Conservation (phyloP, 2,797 vertebrate species). For the Melanotaenia parkinsoni region DNA sequence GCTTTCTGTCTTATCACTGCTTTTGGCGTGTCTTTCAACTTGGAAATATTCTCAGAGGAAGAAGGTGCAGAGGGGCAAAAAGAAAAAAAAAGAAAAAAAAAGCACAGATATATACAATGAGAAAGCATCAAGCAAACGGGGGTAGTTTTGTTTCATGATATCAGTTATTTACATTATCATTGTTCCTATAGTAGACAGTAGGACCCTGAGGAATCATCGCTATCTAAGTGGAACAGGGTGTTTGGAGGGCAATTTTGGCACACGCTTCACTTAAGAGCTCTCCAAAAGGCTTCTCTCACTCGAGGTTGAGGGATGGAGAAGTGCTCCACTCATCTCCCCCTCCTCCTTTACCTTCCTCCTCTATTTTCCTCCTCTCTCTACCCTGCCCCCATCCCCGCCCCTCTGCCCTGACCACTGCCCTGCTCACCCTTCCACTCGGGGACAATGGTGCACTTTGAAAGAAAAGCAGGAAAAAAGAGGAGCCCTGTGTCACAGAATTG, state of each 20-base stretch:
- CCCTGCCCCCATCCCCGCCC: conserved; percentile 61
- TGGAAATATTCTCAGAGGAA: conserved; percentile 42
- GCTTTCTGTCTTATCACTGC: conserved; percentile 72
- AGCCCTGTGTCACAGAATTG: conserved; percentile 76
- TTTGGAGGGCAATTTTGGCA: conserved; percentile 67
- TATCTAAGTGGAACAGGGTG: conserved; percentile 46
- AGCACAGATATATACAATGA: too few species aligned
- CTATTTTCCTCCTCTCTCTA: conserved; percentile 43
- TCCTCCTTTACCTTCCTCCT: conserved; percentile 39
- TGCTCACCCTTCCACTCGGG: conserved; percentile 64
- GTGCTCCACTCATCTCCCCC: conserved; percentile 71
- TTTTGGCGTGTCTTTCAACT: conserved; percentile 71
- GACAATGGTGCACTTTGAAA: conserved; percentile 82
- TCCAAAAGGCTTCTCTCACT: conserved; percentile 70
- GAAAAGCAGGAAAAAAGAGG: conserved; percentile 74
- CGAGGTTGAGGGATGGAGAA: conserved; percentile 61
- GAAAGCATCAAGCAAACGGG: neutral
- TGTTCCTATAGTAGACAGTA: neutral
- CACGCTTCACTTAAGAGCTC: conserved; percentile 76
- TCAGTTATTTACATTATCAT: conserved; percentile 3
- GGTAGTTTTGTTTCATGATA: neutral
- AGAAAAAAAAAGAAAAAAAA: neutral
- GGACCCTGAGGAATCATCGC: conserved; percentile 32
- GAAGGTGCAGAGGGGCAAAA: conserved; percentile 17
- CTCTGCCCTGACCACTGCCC: conserved; percentile 72